Percentiles rank a stretch among this genome's conserved stretches.
phyloP scores from a whole-genome alignment of 2,113 vertebrate species.

The Seriola dumerili region DNA sequence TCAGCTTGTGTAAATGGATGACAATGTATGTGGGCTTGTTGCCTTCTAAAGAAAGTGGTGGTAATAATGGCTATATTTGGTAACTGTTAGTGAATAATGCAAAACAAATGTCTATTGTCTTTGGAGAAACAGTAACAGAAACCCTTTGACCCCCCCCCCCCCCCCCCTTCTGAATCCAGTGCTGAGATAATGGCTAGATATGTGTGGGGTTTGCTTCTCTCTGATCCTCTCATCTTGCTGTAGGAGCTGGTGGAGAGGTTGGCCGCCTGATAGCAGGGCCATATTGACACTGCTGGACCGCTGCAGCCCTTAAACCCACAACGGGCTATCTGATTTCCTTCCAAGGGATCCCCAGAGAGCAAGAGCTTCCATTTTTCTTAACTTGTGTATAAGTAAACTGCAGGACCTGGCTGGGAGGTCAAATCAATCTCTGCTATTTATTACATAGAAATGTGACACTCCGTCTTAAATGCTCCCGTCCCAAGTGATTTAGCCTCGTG shows the following conservation, averaged over 20 bases:
- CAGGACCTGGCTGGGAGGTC: conserved; percentile 92
- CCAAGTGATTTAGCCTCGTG: conserved; percentile 90
- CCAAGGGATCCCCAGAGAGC: conserved; percentile 90
- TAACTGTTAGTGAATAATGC: conserved; percentile 71
- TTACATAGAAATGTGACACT: conserved; percentile 98
- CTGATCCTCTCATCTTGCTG: conserved; percentile 70
- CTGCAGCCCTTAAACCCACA: conserved; percentile 89
- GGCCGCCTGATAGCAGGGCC: conserved; percentile 80
- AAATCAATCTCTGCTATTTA: conserved; percentile 99
- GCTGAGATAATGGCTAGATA: conserved; percentile 78
- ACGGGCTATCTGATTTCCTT: conserved; percentile 90
- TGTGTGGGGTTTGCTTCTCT: conserved; percentile 67
- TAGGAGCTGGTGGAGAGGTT: conserved; percentile 69
- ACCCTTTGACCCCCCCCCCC: conserved; percentile 75
- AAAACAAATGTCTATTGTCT: conserved; percentile 64
- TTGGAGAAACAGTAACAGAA: conserved; percentile 80
- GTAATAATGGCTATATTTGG: conserved; percentile 28
- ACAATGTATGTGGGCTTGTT: neutral
- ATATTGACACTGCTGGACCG: conserved; percentile 88
- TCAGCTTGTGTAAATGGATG: neutral
- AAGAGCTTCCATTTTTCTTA: conserved; percentile 91
- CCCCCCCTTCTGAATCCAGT: conserved; percentile 38
- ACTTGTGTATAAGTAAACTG: conserved; percentile 92
- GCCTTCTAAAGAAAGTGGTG: conserved; percentile 38
- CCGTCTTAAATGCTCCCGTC: conserved; percentile 94